Conservation (phyloP, 2,113 vertebrate genomes). For the Heterotis niloticus region DNA sequence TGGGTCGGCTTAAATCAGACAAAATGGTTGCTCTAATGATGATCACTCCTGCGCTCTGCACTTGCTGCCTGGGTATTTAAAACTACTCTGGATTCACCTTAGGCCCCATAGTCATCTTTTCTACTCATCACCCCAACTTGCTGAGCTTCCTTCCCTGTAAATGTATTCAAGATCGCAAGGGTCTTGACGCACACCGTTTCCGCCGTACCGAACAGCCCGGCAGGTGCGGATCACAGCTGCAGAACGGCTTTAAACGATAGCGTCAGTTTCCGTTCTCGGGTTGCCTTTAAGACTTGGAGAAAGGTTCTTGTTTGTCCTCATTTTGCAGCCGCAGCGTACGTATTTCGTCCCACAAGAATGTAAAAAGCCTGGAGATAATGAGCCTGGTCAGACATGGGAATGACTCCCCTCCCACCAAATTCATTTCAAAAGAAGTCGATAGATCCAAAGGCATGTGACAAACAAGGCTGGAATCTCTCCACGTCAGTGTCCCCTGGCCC, state of each 20-base stretch:
- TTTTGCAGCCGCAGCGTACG: background rate
- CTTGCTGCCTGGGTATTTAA: constrained; percentile 1
- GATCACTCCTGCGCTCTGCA: background rate
- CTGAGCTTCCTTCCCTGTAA: background rate
- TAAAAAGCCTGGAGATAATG: background rate
- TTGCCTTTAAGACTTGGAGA: background rate
- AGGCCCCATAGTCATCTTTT: background rate
- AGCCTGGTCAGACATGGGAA: constrained; percentile 1
- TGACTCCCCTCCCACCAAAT: background rate
- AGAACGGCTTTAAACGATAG: background rate
- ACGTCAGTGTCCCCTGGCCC: too few relatives aligned
- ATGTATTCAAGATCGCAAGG: background rate
- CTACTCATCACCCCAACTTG: background rate
- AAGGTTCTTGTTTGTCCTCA: background rate
- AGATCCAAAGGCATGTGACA: background rate
- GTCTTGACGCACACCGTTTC: background rate
- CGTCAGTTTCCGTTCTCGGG: background rate
- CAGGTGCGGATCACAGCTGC: background rate
- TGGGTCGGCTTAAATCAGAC: constrained; percentile 1
- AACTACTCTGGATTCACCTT: background rate
- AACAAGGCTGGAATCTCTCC: background rate
- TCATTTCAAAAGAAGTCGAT: background rate
- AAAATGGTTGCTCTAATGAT: background rate
- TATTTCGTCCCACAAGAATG: too few relatives aligned
- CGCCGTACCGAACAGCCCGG: background rate